phyloP scores from a whole-genome alignment of 2,888 invertebrate genomes.

The Cheiracanthium punctorium region DNA sequence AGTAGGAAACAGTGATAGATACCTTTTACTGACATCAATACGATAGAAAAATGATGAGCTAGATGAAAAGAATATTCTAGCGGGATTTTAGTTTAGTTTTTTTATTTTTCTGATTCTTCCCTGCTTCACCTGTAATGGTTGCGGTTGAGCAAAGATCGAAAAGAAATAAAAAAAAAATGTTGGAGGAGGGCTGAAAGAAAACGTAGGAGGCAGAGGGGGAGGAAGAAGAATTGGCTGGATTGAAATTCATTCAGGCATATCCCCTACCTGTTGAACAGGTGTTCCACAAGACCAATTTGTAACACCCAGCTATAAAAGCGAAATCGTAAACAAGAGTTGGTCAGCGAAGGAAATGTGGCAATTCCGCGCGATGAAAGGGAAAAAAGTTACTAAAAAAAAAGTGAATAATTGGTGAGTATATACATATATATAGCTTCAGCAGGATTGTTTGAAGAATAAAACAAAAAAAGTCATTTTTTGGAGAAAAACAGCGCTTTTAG shows the following conservation, averaged over 20 bases:
- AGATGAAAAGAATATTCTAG: not conserved
- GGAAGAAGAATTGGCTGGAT: slow-evolving; percentile 8
- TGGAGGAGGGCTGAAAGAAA: slow-evolving; percentile 44
- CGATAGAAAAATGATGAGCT: not conserved
- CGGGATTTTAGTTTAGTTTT: not conserved
- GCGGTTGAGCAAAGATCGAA: slow-evolving; percentile 43
- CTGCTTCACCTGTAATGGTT: slow-evolving; percentile 52
- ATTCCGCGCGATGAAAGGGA: not conserved
- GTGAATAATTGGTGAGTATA: not conserved
- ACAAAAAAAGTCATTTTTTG: not conserved
- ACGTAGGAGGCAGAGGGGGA: slow-evolving; percentile 23
- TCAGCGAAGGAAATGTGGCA: slow-evolving; percentile 18
- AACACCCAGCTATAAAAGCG: slow-evolving; percentile 39
- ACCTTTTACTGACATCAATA: slow-evolving; percentile 1
- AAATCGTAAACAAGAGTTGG: slow-evolving; percentile 35
- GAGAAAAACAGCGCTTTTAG: not conserved
- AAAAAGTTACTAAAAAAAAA: not conserved
- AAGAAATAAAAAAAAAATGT: slow-evolving; percentile 19
- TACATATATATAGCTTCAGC: not conserved
- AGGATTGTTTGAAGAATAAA: not conserved
- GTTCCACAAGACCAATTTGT: slow-evolving; percentile 64
- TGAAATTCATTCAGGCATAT: slow-evolving; percentile 41
- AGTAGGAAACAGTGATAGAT: not conserved
- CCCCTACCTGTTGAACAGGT: slow-evolving; percentile 64
- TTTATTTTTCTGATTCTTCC: slow-evolving; percentile 37